Conservation (phyloP, 1,140 invertebrate genomes). For the Drosophila oshimai region DNA sequence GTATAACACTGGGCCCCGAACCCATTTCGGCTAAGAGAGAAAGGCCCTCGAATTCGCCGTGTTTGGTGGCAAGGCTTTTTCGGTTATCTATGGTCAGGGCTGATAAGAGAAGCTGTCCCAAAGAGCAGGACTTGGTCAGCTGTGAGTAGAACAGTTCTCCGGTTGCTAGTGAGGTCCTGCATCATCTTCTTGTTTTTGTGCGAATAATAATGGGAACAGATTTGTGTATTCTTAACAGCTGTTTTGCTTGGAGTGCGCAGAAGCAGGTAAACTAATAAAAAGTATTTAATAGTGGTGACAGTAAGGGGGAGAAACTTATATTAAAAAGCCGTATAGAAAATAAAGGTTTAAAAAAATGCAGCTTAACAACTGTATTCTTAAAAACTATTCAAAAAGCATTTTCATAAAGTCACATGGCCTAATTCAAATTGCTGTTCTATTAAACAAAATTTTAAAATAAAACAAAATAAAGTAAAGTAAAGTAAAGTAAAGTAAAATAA, state of each 20-base stretch:
- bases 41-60: constrained; percentile 6
- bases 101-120: constrained; percentile 33
- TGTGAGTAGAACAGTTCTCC: constrained; percentile 44
- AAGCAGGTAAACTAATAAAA: constrained; percentile 26
- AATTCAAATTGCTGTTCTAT: too few species aligned
- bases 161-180: neutral
- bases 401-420: too few species aligned
- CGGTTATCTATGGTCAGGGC: constrained; percentile 40
- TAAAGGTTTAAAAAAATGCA: neutral
- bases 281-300: constrained; percentile 38
- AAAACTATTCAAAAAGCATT: too few species aligned
- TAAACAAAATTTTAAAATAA: too few species aligned
- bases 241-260: constrained; percentile 37
- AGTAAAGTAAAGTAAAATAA: too few species aligned
- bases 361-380: too few species aligned
- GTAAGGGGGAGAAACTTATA: neutral
- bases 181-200: constrained; percentile 1
- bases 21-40: constrained; percentile 30
- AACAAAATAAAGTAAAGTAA: too few species aligned
- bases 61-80: neutral
- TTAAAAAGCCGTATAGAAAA: neutral
- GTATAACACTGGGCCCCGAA: constrained; percentile 30
- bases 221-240: constrained; percentile 10
- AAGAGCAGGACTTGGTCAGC: constrained; percentile 27
- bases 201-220: neutral